Conservation (phyloP, 2,113 vertebrate species). For the Notarius quadriscutis region DNA sequence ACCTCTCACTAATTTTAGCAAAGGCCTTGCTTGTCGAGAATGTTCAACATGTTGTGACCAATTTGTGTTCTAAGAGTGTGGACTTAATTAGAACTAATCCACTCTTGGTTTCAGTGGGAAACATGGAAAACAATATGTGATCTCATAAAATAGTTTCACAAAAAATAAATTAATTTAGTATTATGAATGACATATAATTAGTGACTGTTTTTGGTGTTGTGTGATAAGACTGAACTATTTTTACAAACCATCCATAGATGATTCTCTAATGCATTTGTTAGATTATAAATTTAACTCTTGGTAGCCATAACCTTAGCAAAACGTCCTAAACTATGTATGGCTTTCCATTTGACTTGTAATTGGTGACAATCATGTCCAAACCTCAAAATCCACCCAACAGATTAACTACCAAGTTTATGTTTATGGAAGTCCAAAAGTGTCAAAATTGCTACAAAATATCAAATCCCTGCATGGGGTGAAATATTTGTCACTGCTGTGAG, state of each 20-base stretch:
- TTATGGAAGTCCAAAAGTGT: neutral
- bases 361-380: neutral
- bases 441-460: neutral
- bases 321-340: neutral
- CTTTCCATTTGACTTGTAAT: constrained; percentile 1
- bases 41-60: neutral
- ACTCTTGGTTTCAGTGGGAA: neutral
- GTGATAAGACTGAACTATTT: neutral
- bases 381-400: constrained; percentile 1
- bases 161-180: neutral
- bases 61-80: neutral
- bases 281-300: neutral
- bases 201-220: neutral
- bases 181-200: neutral
- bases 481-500: neutral
- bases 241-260: neutral
- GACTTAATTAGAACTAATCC: neutral
- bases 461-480: neutral
- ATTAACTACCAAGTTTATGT: neutral
- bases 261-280: neutral
- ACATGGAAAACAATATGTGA: neutral
- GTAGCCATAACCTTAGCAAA: neutral
- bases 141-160: neutral
- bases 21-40: neutral
- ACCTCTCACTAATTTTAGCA: constrained; percentile 18